These are phyloP conservation scores for Bombus consobrinus DNA, from an alignment of 1,140 invertebrate species.

Conservation along the genomic window DNA sequence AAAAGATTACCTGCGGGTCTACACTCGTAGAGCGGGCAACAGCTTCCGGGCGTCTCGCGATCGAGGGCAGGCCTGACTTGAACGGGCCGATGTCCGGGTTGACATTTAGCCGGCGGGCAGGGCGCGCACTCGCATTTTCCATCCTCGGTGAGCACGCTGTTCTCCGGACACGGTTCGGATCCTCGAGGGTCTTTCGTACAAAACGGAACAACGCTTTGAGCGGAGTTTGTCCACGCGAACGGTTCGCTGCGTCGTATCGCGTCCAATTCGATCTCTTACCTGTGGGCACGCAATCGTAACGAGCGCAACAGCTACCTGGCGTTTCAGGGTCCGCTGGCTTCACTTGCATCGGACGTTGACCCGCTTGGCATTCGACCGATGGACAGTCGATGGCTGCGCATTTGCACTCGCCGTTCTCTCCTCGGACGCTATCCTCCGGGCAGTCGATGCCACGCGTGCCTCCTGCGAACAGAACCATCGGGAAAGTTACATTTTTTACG, in stretches of 20 bases:
- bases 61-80: constrained; percentile 67
- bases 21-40: constrained; percentile 78
- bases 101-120: constrained; percentile 75
- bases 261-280: constrained; percentile 47
- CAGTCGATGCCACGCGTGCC: constrained; percentile 26
- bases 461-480: constrained; percentile 46
- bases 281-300: constrained; percentile 57
- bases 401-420: constrained; percentile 57
- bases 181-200: constrained; percentile 12
- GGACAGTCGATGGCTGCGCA: constrained; percentile 50
- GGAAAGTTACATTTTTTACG: neutral
- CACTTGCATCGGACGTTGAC: constrained; percentile 36
- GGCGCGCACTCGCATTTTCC: constrained; percentile 76
- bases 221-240: neutral
- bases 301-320: constrained; percentile 62
- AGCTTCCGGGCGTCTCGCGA: constrained; percentile 73
- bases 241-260: neutral
- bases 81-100: constrained; percentile 69
- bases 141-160: constrained; percentile 75
- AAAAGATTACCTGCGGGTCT: constrained; percentile 72
- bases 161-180: constrained; percentile 70
- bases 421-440: constrained; percentile 58
- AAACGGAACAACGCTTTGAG: neutral
- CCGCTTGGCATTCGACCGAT: constrained; percentile 42
- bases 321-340: constrained; percentile 41